A percentile compares a stretch with the other conserved stretches of the same genome.
Evolutionary conservation across 2,113 vertebrate species (phyloP).

Genomic region (Bolborhynchus lineola): DNA sequence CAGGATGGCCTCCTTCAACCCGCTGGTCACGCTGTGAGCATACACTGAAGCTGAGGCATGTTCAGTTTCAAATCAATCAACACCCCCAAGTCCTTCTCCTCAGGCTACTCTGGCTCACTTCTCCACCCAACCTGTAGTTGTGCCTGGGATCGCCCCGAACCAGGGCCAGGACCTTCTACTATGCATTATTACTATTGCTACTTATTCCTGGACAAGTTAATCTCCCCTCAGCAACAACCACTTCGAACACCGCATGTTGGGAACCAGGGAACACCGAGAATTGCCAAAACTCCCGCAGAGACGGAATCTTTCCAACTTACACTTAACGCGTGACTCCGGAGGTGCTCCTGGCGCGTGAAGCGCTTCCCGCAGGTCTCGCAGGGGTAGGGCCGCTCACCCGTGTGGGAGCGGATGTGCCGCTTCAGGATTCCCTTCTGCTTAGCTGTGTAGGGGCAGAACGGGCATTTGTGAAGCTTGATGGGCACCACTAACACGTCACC

Average conservation of each 20-base stretch:
- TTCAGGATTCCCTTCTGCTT: conserved; percentile 98
- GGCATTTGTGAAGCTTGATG: conserved; percentile 95
- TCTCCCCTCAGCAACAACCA: accelerated
- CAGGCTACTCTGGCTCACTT: neutral
- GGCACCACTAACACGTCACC: conserved; percentile 90
- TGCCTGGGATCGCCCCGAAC: neutral
- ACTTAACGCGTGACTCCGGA: conserved; percentile 89
- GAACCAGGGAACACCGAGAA: accelerated
- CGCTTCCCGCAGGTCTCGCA: conserved; percentile 95
- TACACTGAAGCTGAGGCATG: neutral
- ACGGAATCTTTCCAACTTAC: conserved; percentile 73
- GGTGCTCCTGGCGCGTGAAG: conserved; percentile 94
- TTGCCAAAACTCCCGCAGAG: no score
- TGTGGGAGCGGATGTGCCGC: conserved; percentile 95
- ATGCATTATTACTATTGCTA: neutral
- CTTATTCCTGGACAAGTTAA: neutral
- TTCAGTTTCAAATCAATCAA: neutral
- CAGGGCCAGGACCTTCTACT: neutral
- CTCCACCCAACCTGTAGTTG: neutral
- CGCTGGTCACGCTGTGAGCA: neutral
- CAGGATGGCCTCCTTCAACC: neutral
- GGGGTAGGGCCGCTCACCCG: conserved; percentile 93
- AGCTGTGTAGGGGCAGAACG: conserved; percentile 94
- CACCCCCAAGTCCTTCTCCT: neutral
- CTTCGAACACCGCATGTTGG: accelerated